Conservation (phyloP, 2,113 vertebrate genomes). For the Syrrhaptes paradoxus region DNA sequence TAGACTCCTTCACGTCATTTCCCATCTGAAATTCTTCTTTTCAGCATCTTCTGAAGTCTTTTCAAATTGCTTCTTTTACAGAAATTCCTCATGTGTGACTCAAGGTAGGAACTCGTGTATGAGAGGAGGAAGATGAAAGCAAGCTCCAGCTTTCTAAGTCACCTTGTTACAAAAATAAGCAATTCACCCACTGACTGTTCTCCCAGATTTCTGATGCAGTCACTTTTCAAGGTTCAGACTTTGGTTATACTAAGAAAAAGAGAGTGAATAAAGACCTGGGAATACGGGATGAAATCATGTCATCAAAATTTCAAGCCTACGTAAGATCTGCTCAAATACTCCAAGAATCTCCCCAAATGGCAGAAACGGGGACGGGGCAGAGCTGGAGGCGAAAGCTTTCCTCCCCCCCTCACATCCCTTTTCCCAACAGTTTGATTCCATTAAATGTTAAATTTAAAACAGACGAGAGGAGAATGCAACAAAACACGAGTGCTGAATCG, state of each 20-base stretch:
- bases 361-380: fast-evolving
- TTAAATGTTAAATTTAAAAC: conserved; percentile 11
- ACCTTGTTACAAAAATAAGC: background rate
- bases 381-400: background rate
- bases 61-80: background rate
- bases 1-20: background rate
- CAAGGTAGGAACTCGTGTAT: background rate
- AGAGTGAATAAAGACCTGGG: background rate
- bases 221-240: background rate
- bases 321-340: background rate
- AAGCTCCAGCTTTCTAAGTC: background rate
- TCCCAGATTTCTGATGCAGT: background rate
- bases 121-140: background rate
- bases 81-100: background rate
- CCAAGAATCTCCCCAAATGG: background rate
- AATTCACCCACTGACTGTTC: background rate
- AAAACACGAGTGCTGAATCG: background rate
- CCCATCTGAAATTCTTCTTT: background rate
- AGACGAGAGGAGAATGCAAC: background rate
- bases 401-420: background rate
- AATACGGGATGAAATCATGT: background rate
- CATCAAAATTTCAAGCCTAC: background rate
- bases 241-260: background rate
- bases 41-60: background rate
- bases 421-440: background rate